Evolutionary conservation across 2,113 vertebrate genomes (phyloP).

Genomic region (Numenius arquata): DNA sequence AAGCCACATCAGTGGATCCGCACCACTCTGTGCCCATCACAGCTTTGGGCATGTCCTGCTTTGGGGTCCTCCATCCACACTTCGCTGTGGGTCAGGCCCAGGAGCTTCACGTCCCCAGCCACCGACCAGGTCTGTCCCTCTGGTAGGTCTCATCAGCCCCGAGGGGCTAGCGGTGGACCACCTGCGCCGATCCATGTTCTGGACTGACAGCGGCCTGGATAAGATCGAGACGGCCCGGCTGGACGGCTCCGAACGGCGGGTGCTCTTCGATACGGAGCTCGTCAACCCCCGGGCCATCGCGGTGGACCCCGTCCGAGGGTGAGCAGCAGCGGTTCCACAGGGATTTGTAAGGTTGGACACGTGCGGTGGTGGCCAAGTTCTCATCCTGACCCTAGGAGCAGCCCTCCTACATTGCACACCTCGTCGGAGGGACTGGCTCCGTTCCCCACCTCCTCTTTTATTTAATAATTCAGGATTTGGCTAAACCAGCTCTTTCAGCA

Average conservation of each 20-base stretch:
- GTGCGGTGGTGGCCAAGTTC: fast-evolving
- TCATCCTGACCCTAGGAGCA: not conserved
- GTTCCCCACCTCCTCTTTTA: not conserved
- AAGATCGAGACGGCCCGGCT: slow-evolving; percentile 86
- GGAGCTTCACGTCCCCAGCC: fast-evolving
- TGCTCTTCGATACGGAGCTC: slow-evolving; percentile 85
- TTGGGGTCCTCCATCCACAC: not conserved
- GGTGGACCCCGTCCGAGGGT: slow-evolving; percentile 89
- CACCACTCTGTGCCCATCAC: no score
- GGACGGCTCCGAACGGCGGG: slow-evolving; percentile 83
- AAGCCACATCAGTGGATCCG: fast-evolving
- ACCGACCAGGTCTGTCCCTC: not conserved
- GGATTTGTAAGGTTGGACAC: fast-evolving
- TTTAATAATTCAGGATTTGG: not conserved
- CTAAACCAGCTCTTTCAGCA: not conserved
- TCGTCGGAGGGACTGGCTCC: not conserved
- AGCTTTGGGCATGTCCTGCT: not conserved
- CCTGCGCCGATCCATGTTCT: slow-evolving; percentile 85
- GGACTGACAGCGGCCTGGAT: slow-evolving; percentile 92
- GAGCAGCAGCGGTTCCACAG: not conserved
- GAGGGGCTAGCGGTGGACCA: slow-evolving; percentile 91
- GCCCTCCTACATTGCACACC: fast-evolving
- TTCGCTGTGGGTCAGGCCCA: fast-evolving
- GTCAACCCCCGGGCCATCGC: slow-evolving; percentile 95
- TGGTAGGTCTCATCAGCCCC: slow-evolving; percentile 88